Evolutionary conservation across 2,888 invertebrate genomes (phyloP).

Genomic region (Linyphia triangularis): DNA sequence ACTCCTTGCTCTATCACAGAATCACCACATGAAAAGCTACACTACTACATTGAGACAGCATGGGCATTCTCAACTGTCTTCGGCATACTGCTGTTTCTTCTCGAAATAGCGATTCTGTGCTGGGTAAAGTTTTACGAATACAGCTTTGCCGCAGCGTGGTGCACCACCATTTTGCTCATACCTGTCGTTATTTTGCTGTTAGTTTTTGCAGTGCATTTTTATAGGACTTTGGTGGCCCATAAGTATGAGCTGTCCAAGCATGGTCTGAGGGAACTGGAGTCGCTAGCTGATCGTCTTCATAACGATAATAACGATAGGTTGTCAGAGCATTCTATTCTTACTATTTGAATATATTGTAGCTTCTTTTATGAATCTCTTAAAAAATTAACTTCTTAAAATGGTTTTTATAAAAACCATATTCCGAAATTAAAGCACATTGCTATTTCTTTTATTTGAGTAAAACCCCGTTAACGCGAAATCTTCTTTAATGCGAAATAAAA

Average conservation of each 20-base stretch:
- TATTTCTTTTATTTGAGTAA: too few relatives aligned
- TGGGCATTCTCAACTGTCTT: slow-evolving; percentile 97
- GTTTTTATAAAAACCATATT: too few relatives aligned
- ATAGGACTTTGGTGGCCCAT: slow-evolving; percentile 92
- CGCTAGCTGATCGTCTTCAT: slow-evolving; percentile 72
- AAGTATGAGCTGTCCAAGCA: slow-evolving; percentile 81
- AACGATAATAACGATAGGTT: slow-evolving; percentile 31
- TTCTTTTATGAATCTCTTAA: too few relatives aligned
- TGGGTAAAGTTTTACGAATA: slow-evolving; percentile 95
- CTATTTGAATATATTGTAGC: too few relatives aligned
- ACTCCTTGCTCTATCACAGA: slow-evolving; percentile 82
- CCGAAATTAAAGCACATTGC: too few relatives aligned
- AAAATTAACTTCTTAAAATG: too few relatives aligned
- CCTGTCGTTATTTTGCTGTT: slow-evolving; percentile 92
- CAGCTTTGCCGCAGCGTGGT: slow-evolving; percentile 84
- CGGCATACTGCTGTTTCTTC: slow-evolving; percentile 90
- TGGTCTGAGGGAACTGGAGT: slow-evolving; percentile 78
- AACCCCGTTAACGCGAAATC: too few relatives aligned
- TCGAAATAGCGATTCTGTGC: slow-evolving; percentile 93
- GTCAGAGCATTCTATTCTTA: slow-evolving; percentile 66
- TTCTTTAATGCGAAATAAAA: too few relatives aligned
- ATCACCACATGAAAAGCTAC: slow-evolving; percentile 81
- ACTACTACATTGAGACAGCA: slow-evolving; percentile 89
- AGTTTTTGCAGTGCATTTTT: slow-evolving; percentile 93
- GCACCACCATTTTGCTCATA: slow-evolving; percentile 91